Conservation (phyloP, 1,140 invertebrate genomes). For the Drosophila varians region DNA sequence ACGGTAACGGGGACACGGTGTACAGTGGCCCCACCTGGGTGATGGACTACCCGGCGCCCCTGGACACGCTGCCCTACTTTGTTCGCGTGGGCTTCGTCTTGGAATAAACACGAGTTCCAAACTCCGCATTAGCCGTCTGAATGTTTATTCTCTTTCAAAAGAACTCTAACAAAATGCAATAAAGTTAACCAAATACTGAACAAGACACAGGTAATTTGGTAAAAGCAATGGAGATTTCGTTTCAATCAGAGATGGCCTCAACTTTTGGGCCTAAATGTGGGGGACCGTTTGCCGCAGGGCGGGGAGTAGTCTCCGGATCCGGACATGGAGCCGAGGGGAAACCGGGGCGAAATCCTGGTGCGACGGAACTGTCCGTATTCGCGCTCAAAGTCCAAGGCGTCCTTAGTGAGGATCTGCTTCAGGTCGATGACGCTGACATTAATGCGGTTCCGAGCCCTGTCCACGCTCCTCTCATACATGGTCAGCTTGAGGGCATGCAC, state of each 20-base stretch:
- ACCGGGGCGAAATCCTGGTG: not conserved
- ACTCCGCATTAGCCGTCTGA: not conserved
- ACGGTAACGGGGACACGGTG: conserved; percentile 83
- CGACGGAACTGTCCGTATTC: conserved; percentile 47
- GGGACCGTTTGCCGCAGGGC: not conserved
- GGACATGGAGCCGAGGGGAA: not conserved
- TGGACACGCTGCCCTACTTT: conserved; percentile 89
- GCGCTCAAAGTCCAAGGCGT: conserved; percentile 47
- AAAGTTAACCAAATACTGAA: conserved; percentile 6
- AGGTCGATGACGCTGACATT: conserved; percentile 40
- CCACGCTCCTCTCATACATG: conserved; percentile 37
- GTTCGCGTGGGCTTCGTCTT: conserved; percentile 60
- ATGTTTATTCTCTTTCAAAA: conserved; percentile 8
- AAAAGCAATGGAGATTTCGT: not conserved
- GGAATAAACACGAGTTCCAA: conserved; percentile 4
- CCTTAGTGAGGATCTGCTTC: conserved; percentile 42
- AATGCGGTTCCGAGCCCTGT: not conserved
- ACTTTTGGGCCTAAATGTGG: conserved; percentile 1
- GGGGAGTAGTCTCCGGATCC: conserved; percentile 12
- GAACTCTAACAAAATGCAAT: conserved; percentile 21
- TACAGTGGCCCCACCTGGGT: conserved; percentile 88
- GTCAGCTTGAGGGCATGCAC: conserved; percentile 54
- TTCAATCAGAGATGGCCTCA: not conserved
- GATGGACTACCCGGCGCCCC: conserved; percentile 87
- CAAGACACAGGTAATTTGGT: conserved; percentile 59